phyloP scores from a whole-genome alignment of 2,797 vertebrate species.

The Percopsis omiscomaycus region DNA sequence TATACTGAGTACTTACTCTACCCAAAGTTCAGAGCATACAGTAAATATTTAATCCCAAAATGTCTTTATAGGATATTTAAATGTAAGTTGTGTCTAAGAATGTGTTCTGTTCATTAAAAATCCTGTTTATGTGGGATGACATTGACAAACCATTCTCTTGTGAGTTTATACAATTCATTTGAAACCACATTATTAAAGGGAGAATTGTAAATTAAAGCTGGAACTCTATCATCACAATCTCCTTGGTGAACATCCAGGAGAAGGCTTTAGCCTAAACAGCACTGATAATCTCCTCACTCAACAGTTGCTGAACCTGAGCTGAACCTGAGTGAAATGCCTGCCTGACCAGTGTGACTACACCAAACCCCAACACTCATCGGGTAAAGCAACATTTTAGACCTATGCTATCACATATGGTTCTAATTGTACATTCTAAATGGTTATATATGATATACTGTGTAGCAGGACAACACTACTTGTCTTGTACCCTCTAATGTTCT shows the following conservation, averaged over 20 bases:
- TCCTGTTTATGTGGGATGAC: not conserved
- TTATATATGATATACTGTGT: no score
- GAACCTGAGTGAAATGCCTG: conserved; percentile 38
- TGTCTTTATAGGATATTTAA: not conserved
- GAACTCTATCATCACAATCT: conserved; percentile 58
- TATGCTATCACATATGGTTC: conserved; percentile 37
- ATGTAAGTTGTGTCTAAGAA: not conserved
- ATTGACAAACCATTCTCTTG: not conserved
- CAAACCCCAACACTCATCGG: conserved; percentile 37
- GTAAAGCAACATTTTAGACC: conserved; percentile 49
- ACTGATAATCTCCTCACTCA: conserved; percentile 70
- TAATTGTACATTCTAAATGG: not conserved
- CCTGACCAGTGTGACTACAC: conserved; percentile 51
- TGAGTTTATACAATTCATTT: conserved; percentile 2
- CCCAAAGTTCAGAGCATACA: conserved; percentile 16
- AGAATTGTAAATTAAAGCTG: conserved; percentile 28
- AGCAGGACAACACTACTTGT: not conserved
- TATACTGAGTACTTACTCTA: conserved; percentile 18
- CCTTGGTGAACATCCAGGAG: conserved; percentile 70
- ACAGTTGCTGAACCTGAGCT: conserved; percentile 68
- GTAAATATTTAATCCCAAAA: not conserved
- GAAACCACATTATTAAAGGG: conserved; percentile 18
- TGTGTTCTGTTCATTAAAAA: no score
- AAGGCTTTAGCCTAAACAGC: conserved; percentile 70
- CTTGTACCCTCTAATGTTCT: conserved; percentile 1